Percentiles rank a stretch among this genome's conserved stretches.
Conservation (phyloP, 2,797 vertebrate genomes). For the Staurois parvus region DNA sequence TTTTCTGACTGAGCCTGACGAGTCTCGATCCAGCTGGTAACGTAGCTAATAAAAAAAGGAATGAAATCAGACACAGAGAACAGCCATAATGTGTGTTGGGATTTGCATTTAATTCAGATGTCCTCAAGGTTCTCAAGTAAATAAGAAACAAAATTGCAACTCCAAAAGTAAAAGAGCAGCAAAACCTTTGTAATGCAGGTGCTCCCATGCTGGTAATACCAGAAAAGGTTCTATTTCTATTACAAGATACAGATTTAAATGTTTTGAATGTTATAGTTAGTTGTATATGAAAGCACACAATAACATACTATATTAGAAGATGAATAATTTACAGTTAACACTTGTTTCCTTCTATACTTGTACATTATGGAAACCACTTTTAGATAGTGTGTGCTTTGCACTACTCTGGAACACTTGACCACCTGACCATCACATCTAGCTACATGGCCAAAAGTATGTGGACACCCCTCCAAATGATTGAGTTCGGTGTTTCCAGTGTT, state of each 20-base stretch:
- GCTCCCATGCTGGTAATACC: constrained; percentile 5
- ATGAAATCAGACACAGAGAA: constrained; percentile 56
- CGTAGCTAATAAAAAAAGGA: constrained; percentile 68
- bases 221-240: constrained; percentile 19
- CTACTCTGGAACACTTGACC: too few relatives aligned
- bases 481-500: too few relatives aligned
- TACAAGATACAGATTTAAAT: constrained; percentile 31
- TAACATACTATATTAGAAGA: background rate
- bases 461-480: too few relatives aligned
- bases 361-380: background rate
- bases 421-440: too few relatives aligned
- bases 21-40: constrained; percentile 81
- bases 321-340: background rate
- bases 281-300: background rate
- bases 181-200: constrained; percentile 14
- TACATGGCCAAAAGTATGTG: too few relatives aligned
- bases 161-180: background rate
- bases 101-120: constrained; percentile 50
- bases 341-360: background rate
- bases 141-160: constrained; percentile 40
- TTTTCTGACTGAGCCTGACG: constrained; percentile 80
- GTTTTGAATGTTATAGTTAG: background rate
- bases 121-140: constrained; percentile 23
- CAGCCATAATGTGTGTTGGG: background rate
- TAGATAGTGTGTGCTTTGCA: too few relatives aligned